Conservation (phyloP, 35 echinoderm and acorn worm genomes). For the Stichopus chloronotus region DNA sequence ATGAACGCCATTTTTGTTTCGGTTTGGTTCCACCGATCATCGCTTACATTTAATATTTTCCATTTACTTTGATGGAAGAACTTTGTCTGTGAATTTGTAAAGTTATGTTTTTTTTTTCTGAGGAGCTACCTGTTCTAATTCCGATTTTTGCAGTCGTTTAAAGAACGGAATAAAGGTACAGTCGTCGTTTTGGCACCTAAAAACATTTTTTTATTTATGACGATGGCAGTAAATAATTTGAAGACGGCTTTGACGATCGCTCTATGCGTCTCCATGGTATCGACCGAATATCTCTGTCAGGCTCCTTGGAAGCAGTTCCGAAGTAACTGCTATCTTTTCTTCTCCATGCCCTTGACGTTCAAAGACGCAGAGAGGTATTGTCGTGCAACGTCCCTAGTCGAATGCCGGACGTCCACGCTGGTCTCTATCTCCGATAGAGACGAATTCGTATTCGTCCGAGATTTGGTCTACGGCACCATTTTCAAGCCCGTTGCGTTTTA, state of each 20-base stretch:
- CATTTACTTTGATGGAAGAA: too few species aligned
- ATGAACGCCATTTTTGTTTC: too few species aligned
- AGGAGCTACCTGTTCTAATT: too few species aligned
- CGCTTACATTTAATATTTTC: too few species aligned
- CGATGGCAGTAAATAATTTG: not conserved
- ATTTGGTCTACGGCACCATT: not conserved
- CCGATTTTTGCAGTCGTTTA: too few species aligned
- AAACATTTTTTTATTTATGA: not conserved
- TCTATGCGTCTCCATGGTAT: not conserved
- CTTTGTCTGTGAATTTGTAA: too few species aligned
- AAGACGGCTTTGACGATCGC: not conserved
- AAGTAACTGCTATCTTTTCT: conserved; percentile 18
- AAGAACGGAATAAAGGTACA: too few species aligned
- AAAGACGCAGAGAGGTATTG: not conserved
- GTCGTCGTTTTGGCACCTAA: too few species aligned
- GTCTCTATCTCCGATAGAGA: not conserved
- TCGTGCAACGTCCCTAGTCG: not conserved
- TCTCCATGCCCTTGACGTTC: conserved; percentile 3
- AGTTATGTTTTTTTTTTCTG: too few species aligned
- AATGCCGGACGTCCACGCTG: not conserved
- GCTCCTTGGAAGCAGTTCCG: not conserved
- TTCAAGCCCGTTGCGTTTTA: not conserved
- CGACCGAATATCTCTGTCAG: not conserved
- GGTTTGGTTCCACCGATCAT: too few species aligned
- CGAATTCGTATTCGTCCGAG: not conserved